Evolutionary conservation across 2,888 invertebrate species (phyloP).

Genomic region (Netelia melanura): DNA sequence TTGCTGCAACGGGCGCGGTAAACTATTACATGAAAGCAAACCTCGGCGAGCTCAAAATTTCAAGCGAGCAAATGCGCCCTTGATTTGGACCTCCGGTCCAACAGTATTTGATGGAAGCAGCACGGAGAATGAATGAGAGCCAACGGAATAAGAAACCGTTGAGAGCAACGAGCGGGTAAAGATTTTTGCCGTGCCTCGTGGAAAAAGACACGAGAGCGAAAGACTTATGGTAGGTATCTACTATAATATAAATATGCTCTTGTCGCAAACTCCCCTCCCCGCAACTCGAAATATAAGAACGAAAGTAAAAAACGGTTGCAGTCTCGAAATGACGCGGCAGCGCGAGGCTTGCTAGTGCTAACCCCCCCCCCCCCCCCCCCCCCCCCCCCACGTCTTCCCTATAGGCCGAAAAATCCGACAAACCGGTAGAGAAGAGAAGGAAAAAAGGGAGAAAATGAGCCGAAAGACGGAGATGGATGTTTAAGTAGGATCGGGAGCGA

Average conservation of each 20-base stretch:
- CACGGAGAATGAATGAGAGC: no score
- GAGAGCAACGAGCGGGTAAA: conserved; percentile 1
- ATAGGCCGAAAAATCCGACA: conserved; percentile 16
- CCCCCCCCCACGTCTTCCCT: conserved; percentile 6
- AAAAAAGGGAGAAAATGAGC: conserved; percentile 9
- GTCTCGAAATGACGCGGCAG: conserved; percentile 48
- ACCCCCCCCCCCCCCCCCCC: no score
- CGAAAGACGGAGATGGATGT: conserved; percentile 45
- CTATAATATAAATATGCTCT: not conserved
- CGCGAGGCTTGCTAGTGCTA: conserved; percentile 44
- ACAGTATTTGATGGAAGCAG: no score
- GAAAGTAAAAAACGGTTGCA: conserved; percentile 48
- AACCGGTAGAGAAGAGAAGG: not conserved
- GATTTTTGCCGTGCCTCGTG: conserved; percentile 24
- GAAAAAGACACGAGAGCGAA: conserved; percentile 11
- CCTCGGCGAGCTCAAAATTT: no score
- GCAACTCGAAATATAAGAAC: conserved; percentile 1
- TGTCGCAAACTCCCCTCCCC: no score
- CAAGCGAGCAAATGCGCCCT: no score
- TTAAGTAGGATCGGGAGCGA: conserved; percentile 19
- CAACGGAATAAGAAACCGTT: conserved; percentile 21
- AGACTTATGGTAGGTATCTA: not conserved
- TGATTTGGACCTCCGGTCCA: no score
- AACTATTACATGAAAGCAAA: no score
- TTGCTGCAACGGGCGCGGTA: no score